These are phyloP conservation scores for Gerris lacustris DNA, from an alignment of 2,888 invertebrate species.

Conservation along the genomic window DNA sequence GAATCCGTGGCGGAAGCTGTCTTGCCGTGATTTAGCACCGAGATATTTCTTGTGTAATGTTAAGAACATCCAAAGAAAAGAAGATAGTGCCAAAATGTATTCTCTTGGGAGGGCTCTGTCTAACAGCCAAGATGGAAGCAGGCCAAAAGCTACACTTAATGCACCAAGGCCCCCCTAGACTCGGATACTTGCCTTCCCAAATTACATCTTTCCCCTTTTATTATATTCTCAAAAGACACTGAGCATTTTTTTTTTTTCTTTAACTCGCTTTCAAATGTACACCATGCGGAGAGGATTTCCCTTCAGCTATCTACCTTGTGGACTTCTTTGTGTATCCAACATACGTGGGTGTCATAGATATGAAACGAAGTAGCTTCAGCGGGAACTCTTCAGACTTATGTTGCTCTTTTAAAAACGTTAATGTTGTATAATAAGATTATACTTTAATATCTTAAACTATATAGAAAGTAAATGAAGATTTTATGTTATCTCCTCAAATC, in stretches of 20 bases:
- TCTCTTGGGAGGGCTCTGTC: not conserved
- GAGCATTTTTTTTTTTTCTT: not conserved
- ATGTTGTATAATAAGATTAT: no score
- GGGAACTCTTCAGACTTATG: no score
- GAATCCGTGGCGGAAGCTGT: not conserved
- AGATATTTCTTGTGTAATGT: constrained; percentile 3
- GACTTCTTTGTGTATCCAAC: no score
- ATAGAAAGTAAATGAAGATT: no score
- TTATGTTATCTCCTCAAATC: no score
- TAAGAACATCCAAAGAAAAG: not conserved
- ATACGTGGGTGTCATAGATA: no score
- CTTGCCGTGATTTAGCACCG: not conserved
- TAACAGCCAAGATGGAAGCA: not conserved
- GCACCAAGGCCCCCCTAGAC: not conserved
- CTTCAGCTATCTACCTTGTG: no score
- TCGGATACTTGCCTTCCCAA: not conserved
- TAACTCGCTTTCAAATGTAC: not conserved
- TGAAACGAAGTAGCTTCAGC: no score
- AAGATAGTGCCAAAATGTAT: constrained; percentile 5
- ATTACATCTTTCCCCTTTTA: constrained; percentile 1
- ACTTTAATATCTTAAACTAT: no score
- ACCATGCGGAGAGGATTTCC: not conserved
- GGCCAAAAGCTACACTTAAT: not conserved
- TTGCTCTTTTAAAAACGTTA: no score
- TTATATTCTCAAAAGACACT: not conserved